Evolutionary conservation across 2,888 invertebrate genomes (phyloP).

Genomic region (Aspidapion aeneum): DNA sequence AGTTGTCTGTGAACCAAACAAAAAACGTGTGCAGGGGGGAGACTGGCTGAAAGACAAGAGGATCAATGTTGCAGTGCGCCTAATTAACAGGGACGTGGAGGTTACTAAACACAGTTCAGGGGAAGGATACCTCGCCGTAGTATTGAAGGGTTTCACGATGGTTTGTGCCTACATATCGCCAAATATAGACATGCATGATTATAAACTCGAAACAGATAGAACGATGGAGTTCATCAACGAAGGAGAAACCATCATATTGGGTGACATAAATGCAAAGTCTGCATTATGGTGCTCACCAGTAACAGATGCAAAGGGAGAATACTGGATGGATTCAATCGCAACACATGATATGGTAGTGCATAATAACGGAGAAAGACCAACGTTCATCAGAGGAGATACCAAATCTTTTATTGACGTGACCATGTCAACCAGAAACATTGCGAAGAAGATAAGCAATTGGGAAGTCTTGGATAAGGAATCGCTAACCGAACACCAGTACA

Average conservation of each 20-base stretch:
- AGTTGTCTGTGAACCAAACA: slow-evolving; percentile 13
- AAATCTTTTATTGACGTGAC: slow-evolving; percentile 12
- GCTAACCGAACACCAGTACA: slow-evolving; percentile 8
- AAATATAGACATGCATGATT: slow-evolving; percentile 5
- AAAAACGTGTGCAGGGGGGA: background rate
- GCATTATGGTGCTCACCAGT: slow-evolving; percentile 28
- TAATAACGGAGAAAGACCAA: slow-evolving; percentile 8
- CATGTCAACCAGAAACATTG: slow-evolving; percentile 2
- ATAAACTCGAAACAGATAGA: background rate
- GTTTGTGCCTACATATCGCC: slow-evolving; percentile 15
- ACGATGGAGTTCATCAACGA: background rate
- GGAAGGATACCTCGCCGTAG: background rate
- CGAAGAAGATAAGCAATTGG: slow-evolving; percentile 8
- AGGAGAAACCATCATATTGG: background rate
- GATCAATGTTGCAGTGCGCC: slow-evolving; percentile 1
- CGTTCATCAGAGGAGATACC: slow-evolving; percentile 11
- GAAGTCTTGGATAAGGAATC: slow-evolving; percentile 10
- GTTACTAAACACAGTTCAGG: background rate
- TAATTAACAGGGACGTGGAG: background rate
- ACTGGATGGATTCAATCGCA: slow-evolving; percentile 29
- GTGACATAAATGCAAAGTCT: slow-evolving; percentile 4
- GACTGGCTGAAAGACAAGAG: slow-evolving; percentile 3
- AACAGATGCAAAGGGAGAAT: slow-evolving; percentile 26
- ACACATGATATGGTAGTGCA: slow-evolving; percentile 19
- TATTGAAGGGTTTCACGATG: background rate